phyloP scores from a whole-genome alignment of 2,113 vertebrate species.

The Hymenochirus boettgeri region DNA sequence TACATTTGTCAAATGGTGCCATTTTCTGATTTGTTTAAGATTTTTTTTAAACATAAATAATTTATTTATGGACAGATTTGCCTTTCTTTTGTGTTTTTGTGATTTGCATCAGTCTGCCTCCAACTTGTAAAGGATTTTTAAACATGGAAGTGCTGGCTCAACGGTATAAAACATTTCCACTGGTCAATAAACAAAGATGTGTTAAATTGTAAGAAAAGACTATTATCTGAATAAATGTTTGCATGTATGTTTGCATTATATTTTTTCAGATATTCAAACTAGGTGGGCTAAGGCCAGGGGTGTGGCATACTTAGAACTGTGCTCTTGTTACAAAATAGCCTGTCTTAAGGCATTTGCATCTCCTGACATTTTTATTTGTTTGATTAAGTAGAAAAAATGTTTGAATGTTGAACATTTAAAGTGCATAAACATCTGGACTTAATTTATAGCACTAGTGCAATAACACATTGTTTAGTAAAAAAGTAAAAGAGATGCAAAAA shows the following conservation, averaged over 20 bases:
- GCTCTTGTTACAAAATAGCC: too few relatives aligned
- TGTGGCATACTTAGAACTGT: too few relatives aligned
- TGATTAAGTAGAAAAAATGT: too few relatives aligned
- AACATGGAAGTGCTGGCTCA: background rate
- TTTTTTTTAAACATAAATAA: background rate
- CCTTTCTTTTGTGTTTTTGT: background rate
- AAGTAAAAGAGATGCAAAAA: too few relatives aligned
- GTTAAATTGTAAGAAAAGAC: background rate
- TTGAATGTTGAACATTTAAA: too few relatives aligned
- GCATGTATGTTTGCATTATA: conserved; percentile 24
- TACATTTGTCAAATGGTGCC: background rate
- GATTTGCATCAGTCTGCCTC: conserved; percentile 9
- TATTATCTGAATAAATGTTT: conserved; percentile 8
- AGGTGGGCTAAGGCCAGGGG: background rate
- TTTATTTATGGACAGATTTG: background rate
- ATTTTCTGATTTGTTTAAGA: conserved; percentile 2
- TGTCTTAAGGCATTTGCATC: too few relatives aligned
- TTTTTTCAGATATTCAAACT: conserved; percentile 17
- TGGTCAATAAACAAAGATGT: background rate
- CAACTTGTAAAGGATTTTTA: background rate
- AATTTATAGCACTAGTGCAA: too few relatives aligned
- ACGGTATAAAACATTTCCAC: background rate
- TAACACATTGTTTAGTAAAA: too few relatives aligned
- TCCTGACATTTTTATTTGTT: too few relatives aligned
- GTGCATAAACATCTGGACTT: too few relatives aligned